These are phyloP conservation scores for Mamestra brassicae DNA, from an alignment of 2,888 invertebrate genomes.

Conservation along the genomic window DNA sequence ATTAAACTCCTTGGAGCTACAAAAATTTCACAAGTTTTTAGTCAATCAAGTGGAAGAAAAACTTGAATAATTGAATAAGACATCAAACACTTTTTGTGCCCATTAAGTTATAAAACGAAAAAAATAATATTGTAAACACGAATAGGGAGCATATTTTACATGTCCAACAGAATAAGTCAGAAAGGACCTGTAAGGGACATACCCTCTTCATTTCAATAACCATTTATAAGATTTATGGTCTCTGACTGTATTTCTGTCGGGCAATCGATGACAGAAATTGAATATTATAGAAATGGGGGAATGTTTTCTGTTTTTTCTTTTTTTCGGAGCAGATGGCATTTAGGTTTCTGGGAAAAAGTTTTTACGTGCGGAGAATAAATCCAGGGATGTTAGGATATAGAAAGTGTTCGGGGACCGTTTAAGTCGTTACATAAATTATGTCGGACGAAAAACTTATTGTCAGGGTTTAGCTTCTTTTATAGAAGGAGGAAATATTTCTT, in stretches of 20 bases:
- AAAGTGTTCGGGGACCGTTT: slow-evolving; percentile 47
- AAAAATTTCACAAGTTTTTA: slow-evolving; percentile 8
- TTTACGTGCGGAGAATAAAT: slow-evolving; percentile 65
- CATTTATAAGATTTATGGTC: slow-evolving; percentile 81
- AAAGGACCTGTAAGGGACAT: slow-evolving; percentile 70
- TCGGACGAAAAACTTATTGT: slow-evolving; percentile 31
- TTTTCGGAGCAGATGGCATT: slow-evolving; percentile 62
- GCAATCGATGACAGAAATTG: slow-evolving; percentile 77
- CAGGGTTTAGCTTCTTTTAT: slow-evolving; percentile 9
- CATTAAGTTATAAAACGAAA: slow-evolving; percentile 46
- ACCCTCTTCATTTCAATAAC: slow-evolving; percentile 83
- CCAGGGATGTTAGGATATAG: slow-evolving; percentile 45
- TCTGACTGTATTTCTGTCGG: slow-evolving; percentile 70
- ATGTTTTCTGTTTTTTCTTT: slow-evolving; percentile 51
- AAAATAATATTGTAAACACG: slow-evolving; percentile 62
- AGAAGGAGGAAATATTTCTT: neutral
- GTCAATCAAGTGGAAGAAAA: slow-evolving; percentile 10
- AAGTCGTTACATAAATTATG: slow-evolving; percentile 51
- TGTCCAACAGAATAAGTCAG: slow-evolving; percentile 71
- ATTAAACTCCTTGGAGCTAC: slow-evolving; percentile 23
- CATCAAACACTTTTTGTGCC: slow-evolving; percentile 18
- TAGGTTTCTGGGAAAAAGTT: slow-evolving; percentile 59
- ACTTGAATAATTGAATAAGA: neutral
- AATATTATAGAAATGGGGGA: slow-evolving; percentile 69
- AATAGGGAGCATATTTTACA: slow-evolving; percentile 65